Conservation (phyloP, 2,113 vertebrate species). For the Mugil cephalus region DNA sequence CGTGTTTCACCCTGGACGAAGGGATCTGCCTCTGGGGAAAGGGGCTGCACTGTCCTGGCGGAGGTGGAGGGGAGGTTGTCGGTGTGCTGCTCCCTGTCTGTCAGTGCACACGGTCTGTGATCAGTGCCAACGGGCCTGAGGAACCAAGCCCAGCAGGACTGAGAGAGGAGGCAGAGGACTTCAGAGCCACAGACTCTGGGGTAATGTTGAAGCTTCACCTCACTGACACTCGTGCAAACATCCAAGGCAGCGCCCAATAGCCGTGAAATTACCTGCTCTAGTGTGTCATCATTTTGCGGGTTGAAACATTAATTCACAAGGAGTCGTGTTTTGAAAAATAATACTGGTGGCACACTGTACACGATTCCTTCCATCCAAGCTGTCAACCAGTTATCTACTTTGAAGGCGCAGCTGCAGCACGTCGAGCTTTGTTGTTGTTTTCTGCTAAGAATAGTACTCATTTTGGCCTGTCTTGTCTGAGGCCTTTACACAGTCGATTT, state of each 20-base stretch:
- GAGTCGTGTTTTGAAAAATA: too few species aligned
- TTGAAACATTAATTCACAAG: not conserved
- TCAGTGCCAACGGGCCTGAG: conserved; percentile 75
- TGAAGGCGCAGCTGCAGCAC: conserved; percentile 48
- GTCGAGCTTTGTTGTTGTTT: conserved; percentile 60
- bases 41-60: conserved; percentile 79
- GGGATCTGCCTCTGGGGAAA: conserved; percentile 78
- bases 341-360: not conserved
- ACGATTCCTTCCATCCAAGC: conserved; percentile 30
- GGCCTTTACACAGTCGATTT: conserved; percentile 22
- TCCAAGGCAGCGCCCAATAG: not conserved
- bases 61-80: conserved; percentile 78
- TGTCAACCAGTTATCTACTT: conserved; percentile 44
- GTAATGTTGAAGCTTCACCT: conserved; percentile 76
- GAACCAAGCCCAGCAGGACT: conserved; percentile 75
- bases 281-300: conserved; percentile 4
- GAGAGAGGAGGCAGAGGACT: conserved; percentile 86
- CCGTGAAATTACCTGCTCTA: not conserved
- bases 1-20: conserved; percentile 83
- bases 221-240: not conserved
- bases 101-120: conserved; percentile 65
- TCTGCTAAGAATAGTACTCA: conserved; percentile 56
- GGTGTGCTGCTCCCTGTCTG: conserved; percentile 67
- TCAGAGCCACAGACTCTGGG: conserved; percentile 92
- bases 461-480: conserved; percentile 28